These are phyloP conservation scores for Sardinella longiceps DNA, from an alignment of 2,797 vertebrate genomes.

Conservation along the genomic window DNA sequence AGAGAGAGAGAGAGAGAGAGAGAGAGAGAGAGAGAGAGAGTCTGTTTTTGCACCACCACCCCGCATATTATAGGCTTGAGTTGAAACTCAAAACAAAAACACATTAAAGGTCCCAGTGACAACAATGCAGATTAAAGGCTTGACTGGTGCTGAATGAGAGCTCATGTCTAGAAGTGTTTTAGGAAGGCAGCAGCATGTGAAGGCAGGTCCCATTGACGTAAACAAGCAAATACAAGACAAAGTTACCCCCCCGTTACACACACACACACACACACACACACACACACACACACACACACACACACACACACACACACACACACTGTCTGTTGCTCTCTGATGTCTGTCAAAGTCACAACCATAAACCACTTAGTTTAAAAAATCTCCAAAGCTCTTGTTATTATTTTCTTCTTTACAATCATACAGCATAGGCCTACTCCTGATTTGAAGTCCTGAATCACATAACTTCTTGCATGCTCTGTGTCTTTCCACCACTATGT, in stretches of 20 bases:
- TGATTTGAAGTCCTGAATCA: not conserved
- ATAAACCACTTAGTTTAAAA: no score
- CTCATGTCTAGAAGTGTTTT: not conserved
- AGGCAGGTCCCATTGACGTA: not conserved
- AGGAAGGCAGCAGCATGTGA: not conserved
- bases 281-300: not conserved
- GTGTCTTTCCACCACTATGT: not conserved
- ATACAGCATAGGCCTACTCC: no score
- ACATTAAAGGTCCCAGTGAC: not conserved
- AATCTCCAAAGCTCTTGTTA: no score
- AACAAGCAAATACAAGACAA: not conserved
- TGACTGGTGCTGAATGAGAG: not conserved
- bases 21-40: not conserved
- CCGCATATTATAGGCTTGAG: not conserved
- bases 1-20: not conserved
- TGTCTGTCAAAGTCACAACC: no score
- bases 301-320: not conserved
- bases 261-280: not conserved
- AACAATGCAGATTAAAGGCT: not conserved
- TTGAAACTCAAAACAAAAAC: not conserved
- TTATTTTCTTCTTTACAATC: no score
- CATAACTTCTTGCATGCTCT: no score
- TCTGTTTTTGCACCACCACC: not conserved
- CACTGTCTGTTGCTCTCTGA: not conserved
- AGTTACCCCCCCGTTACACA: not conserved